Conservation (phyloP, 2,113 vertebrate genomes). For the Carassius carassius region DNA sequence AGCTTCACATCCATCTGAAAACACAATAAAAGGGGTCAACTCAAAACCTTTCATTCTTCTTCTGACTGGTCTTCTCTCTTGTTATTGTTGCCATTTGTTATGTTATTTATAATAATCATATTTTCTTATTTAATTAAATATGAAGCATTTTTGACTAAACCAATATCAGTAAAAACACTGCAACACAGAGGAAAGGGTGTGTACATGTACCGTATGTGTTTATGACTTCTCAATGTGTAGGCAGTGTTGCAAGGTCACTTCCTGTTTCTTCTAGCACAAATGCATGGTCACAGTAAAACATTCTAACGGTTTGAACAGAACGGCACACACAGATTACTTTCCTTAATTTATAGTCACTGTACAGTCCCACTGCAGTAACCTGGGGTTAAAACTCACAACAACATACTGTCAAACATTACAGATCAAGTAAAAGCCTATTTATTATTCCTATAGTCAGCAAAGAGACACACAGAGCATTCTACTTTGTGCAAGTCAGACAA, state of each 20-base stretch:
- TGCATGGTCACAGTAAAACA: background rate
- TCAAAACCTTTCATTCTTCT: too few relatives aligned
- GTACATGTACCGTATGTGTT: background rate
- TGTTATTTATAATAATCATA: too few relatives aligned
- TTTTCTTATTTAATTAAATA: background rate
- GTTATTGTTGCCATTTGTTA: too few relatives aligned
- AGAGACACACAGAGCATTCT: background rate
- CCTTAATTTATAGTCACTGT: background rate
- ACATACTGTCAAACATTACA: background rate
- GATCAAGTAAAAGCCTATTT: background rate
- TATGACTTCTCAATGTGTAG: background rate
- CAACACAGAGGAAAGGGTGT: background rate
- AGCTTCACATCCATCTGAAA: constrained; percentile 83
- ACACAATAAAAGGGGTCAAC: constrained; percentile 28
- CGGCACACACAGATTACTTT: background rate
- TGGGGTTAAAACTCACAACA: background rate
- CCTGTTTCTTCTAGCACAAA: constrained; percentile 20
- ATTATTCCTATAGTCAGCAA: background rate
- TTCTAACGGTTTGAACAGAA: background rate
- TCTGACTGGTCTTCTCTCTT: too few relatives aligned
- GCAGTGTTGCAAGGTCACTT: constrained; percentile 13
- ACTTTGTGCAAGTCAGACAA: constrained; percentile 12
- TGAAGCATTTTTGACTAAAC: background rate
- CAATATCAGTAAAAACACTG: background rate
- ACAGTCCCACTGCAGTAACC: too few relatives aligned